phyloP scores from a whole-genome alignment of 2,888 invertebrate genomes.

The Drosophila acutilabella region DNA sequence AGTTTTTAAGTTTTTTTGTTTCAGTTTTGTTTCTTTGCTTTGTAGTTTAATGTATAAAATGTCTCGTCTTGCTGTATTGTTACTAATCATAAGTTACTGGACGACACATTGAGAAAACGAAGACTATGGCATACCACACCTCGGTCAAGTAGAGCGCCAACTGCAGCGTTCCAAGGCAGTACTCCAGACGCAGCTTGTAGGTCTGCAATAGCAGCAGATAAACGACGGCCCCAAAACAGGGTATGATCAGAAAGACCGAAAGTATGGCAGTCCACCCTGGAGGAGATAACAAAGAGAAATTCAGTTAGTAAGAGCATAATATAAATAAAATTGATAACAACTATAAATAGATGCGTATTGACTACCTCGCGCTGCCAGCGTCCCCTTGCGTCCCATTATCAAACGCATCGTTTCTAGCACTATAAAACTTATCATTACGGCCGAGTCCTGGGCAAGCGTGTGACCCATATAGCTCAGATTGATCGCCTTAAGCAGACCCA shows the following conservation, averaged over 20 bases:
- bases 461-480: constrained; percentile 92
- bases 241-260: constrained; percentile 92
- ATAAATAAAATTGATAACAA: constrained; percentile 43
- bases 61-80: constrained; percentile 50
- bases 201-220: constrained; percentile 96
- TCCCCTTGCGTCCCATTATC: constrained; percentile 92
- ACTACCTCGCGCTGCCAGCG: constrained; percentile 83
- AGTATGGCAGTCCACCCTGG: constrained; percentile 92
- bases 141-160: constrained; percentile 91
- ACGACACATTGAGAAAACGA: constrained; percentile 87
- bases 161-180: constrained; percentile 94
- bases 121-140: constrained; percentile 88
- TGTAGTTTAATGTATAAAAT: constrained; percentile 43
- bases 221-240: constrained; percentile 92
- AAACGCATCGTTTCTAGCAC: constrained; percentile 93
- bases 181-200: constrained; percentile 93
- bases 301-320: constrained; percentile 60
- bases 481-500: constrained; percentile 92
- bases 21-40: background rate
- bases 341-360: constrained; percentile 52
- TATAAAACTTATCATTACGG: constrained; percentile 91
- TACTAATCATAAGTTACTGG: constrained; percentile 86
- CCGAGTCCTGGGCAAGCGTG: constrained; percentile 91
- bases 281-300: constrained; percentile 53
- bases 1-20: constrained; percentile 4